Evolutionary conservation across 2,113 vertebrate species (phyloP), one percentile per base, ranked within the genome.

Genomic region (Butastur rufipennis): DNA sequence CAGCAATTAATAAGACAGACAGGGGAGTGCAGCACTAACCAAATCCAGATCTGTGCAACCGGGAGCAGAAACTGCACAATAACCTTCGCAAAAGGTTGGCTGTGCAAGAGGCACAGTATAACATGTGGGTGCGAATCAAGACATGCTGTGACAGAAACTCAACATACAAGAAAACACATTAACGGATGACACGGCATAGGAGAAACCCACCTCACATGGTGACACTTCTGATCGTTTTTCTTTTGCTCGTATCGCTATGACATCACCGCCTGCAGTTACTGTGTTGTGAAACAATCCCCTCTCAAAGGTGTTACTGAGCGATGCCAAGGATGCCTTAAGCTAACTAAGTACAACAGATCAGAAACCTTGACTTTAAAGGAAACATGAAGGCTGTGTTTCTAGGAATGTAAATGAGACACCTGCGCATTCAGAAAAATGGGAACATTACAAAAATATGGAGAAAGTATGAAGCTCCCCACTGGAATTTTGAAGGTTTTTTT

Each of bases 341-440:
- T 73, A 93, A 66, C 11, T 22, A 88, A 79, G 78, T 85, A 85
- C 78, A 93, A 89, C 58, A 90, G 66, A 95, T 89, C 95, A 96
- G 89, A 95, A 97, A 93, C 29, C 29, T 34, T 70, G 84, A 86
- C 94, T 96, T 95, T 90, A 94, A 95, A 91, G 81, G 47, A 89
- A 93, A 79, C 61, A 81, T 0, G 3, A 89, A 87, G 73, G 86
- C 67, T 89, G 93, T 82, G 63, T 85, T 96, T 96, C 93, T 88
- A 93, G 93, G 94, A 97, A 95, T 91, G 95, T 66, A 95, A 95
- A 95, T 94, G 85, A 97, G 62, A 85, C 94, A 96, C 86, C 86
- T 94, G 93, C 20, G 19, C 34, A 82, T 18, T 10, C 73, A 88
- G 53, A 75, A 87, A 91, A 90, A 77, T 25, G 20, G 62, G 63